Conservation (phyloP, 1,140 invertebrate species). For the Xylocopa sonorina region DNA sequence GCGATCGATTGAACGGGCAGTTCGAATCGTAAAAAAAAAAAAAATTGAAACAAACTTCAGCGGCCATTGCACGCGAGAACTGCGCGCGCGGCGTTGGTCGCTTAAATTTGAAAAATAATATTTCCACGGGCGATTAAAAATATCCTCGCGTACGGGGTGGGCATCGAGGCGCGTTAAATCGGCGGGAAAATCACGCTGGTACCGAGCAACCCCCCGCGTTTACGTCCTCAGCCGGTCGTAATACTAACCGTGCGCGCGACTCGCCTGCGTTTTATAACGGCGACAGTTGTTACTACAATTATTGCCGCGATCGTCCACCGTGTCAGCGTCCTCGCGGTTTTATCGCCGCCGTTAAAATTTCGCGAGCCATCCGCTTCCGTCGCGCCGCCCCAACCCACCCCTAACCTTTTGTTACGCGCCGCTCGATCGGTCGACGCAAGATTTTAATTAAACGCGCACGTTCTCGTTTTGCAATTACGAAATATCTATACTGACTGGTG, state of each 20-base stretch:
- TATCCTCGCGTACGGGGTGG: neutral
- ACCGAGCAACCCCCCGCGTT: neutral
- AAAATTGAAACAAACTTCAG: too few relatives aligned
- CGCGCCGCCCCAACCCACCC: neutral
- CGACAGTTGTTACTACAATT: slow-evolving; percentile 38
- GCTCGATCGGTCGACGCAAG: neutral
- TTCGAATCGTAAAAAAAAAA: too few relatives aligned
- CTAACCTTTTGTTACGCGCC: too few relatives aligned
- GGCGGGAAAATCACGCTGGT: slow-evolving; percentile 13
- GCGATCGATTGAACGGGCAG: too few relatives aligned
- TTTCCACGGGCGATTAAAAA: neutral
- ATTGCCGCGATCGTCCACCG: slow-evolving; percentile 3
- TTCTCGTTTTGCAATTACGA: too few relatives aligned
- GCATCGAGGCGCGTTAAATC: slow-evolving; percentile 22
- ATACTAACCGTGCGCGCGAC: neutral
- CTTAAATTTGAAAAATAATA: too few relatives aligned
- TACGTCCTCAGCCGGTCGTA: neutral
- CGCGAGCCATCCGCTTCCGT: neutral
- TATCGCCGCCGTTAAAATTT: slow-evolving; percentile 20
- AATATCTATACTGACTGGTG: too few relatives aligned
- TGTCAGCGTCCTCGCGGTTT: neutral
- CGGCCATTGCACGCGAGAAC: too few relatives aligned
- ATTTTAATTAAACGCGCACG: too few relatives aligned
- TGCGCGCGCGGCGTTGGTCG: too few relatives aligned
- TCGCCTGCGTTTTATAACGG: slow-evolving; percentile 24